Evolutionary conservation across 1,140 invertebrate genomes (phyloP).

Genomic region (Mercenaria mercenaria): DNA sequence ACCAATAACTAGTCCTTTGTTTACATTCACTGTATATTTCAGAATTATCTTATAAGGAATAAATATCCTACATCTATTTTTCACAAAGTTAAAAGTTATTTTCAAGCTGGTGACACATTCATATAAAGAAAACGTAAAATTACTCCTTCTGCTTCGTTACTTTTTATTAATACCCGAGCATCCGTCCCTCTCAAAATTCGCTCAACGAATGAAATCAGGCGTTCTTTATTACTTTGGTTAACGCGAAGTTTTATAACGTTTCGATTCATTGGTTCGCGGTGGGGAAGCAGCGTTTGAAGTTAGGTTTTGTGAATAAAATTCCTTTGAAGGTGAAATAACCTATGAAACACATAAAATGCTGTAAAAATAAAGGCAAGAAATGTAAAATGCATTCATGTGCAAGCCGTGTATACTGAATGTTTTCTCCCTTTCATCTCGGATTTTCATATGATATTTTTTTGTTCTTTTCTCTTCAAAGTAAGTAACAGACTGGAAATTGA

Average conservation of each 20-base stretch:
- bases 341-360: conserved; percentile 20
- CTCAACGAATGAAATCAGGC: conserved; percentile 47
- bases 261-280: conserved; percentile 35
- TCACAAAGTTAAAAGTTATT: not conserved
- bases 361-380: conserved; percentile 37
- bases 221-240: conserved; percentile 29
- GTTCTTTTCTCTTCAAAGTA: no score
- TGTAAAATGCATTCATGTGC: conserved; percentile 25
- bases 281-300: conserved; percentile 18
- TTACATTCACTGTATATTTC: not conserved
- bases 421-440: not conserved
- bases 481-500: not conserved
- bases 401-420: not conserved
- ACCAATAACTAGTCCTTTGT: not conserved
- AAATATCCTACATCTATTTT: not conserved
- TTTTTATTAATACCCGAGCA: conserved; percentile 43
- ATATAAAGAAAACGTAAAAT: conserved; percentile 30
- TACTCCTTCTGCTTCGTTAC: conserved; percentile 18
- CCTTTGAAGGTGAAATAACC: conserved; percentile 38
- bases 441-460: no score
- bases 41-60: not conserved
- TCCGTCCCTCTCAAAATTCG: conserved; percentile 15
- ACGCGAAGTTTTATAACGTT: conserved; percentile 19
- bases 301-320: conserved; percentile 44
- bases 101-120: conserved; percentile 1